phyloP scores from a whole-genome alignment of 2,113 vertebrate species.

The Pseudolaguvia tuberculata region DNA sequence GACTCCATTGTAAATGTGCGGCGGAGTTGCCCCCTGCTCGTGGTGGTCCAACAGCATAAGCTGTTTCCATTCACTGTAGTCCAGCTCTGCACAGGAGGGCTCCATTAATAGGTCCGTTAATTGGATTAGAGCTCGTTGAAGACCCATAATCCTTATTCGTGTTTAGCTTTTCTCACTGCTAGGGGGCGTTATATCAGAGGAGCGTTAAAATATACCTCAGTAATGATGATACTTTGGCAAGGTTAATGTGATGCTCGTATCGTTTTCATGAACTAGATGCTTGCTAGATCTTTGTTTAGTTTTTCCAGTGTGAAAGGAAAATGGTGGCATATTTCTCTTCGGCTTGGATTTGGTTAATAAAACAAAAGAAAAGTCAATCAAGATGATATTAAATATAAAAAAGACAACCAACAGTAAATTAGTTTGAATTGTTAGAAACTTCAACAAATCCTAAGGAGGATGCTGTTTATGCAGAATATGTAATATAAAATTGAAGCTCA shows the following conservation, averaged over 20 bases:
- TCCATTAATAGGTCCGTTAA: constrained; percentile 55
- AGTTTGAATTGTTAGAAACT: background rate
- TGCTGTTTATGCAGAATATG: too few relatives aligned
- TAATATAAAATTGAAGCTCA: too few relatives aligned
- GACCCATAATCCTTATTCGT: constrained; percentile 5
- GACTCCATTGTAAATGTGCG: constrained; percentile 51
- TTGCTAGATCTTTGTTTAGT: background rate
- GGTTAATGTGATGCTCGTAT: background rate
- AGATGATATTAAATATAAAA: too few relatives aligned
- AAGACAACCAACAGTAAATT: background rate
- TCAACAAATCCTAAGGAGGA: too few relatives aligned
- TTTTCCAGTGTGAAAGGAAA: background rate
- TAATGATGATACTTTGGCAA: too few relatives aligned
- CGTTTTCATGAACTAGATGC: background rate
- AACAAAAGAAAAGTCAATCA: too few relatives aligned
- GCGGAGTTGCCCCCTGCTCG: constrained; percentile 39
- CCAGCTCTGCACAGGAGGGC: constrained; percentile 45
- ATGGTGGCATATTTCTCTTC: background rate
- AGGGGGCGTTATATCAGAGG: constrained; percentile 11
- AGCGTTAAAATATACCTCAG: background rate
- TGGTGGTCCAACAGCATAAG: constrained; percentile 41
- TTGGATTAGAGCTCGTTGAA: constrained; percentile 52
- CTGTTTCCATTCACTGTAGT: constrained; percentile 36
- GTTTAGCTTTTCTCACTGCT: constrained; percentile 31
- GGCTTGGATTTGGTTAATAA: background rate